Evolutionary conservation across 1,140 invertebrate genomes (phyloP).

Genomic region (Lasaia peninsularis): DNA sequence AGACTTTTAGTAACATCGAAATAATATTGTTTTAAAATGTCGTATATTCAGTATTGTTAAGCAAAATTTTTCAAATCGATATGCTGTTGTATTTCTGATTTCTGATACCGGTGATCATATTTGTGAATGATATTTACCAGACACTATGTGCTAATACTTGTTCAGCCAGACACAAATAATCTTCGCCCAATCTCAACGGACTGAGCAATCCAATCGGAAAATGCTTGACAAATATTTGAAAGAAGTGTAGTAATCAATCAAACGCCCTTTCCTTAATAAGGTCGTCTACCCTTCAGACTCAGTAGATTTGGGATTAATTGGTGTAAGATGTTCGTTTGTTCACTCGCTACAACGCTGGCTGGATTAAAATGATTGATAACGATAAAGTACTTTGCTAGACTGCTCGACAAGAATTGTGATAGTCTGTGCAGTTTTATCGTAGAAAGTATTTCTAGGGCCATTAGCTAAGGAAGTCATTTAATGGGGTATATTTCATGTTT

Average conservation of each 20-base stretch:
- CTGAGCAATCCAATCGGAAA: slow-evolving; percentile 35
- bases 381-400: slow-evolving; percentile 2
- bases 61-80: too few species aligned
- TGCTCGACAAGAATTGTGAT: background rate
- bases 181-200: background rate
- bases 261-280: slow-evolving; percentile 36
- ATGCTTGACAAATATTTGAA: slow-evolving; percentile 57
- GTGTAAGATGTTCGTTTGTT: slow-evolving; percentile 40
- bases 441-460: background rate
- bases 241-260: slow-evolving; percentile 50
- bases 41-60: too few species aligned
- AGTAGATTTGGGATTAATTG: slow-evolving; percentile 54
- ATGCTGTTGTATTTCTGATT: too few species aligned
- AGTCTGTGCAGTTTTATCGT: background rate
- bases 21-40: too few species aligned
- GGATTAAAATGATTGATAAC: slow-evolving; percentile 21
- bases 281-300: slow-evolving; percentile 42
- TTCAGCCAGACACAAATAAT: background rate
- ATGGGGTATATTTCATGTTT: too few species aligned
- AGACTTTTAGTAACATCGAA: too few species aligned
- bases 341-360: slow-evolving; percentile 15
- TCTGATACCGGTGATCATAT: too few species aligned
- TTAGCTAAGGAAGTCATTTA: too few species aligned
- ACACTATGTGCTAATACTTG: too few species aligned
- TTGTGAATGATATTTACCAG: too few species aligned